Evolutionary conservation across 1,140 invertebrate species (phyloP).

Genomic region (Drepana arcuata): DNA sequence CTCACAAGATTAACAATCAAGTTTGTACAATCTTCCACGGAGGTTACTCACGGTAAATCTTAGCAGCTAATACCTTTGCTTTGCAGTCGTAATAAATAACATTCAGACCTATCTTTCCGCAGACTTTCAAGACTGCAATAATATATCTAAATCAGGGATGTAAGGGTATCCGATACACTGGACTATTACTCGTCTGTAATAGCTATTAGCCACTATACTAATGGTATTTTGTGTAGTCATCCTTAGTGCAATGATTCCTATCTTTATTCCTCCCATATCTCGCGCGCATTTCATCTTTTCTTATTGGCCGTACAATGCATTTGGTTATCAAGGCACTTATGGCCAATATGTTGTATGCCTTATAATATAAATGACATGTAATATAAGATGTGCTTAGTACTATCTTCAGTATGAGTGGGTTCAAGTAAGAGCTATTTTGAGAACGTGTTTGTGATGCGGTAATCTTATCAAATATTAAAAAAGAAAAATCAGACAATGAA

Average conservation of each 20-base stretch:
- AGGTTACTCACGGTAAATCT: too few species aligned
- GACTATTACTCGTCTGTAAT: conserved; percentile 17
- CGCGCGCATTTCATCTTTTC: conserved; percentile 21
- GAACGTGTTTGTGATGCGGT: too few species aligned
- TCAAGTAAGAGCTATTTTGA: too few species aligned
- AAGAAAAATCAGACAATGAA: too few species aligned
- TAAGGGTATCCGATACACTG: conserved; percentile 29
- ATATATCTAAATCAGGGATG: conserved; percentile 21
- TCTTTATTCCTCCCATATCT: conserved; percentile 22
- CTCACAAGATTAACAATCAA: too few species aligned
- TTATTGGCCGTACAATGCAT: conserved; percentile 1
- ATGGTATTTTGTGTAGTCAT: conserved; percentile 33
- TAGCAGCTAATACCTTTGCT: too few species aligned
- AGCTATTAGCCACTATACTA: conserved; percentile 37
- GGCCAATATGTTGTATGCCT: too few species aligned
- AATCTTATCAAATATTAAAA: too few species aligned
- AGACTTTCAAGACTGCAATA: conserved; percentile 5
- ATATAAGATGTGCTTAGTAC: neutral
- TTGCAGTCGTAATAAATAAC: conserved; percentile 1
- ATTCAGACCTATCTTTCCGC: conserved; percentile 5
- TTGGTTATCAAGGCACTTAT: too few species aligned
- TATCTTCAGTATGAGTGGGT: too few species aligned
- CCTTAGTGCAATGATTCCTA: conserved; percentile 32
- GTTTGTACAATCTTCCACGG: too few species aligned
- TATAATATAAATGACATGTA: too few species aligned